Base-by-base conservation (phyloP, 2,888 invertebrate genomes). In the Ophioninae sp. region DNA sequence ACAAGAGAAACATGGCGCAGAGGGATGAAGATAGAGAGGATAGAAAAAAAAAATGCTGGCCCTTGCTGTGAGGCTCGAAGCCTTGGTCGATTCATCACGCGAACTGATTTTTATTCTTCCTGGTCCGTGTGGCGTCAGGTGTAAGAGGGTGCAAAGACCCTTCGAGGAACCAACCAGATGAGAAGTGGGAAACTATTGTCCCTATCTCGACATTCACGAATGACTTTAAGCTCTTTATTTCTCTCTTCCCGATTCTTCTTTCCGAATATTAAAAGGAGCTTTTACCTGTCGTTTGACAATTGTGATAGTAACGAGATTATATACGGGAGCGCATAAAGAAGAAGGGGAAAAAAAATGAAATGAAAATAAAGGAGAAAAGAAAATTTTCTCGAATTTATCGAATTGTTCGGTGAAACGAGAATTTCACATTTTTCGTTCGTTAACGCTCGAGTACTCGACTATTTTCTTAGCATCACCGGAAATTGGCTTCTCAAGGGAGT, bases 401-500 rank as follows among this genome's bases (percentile, higher is more conserved):
- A 69, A 77, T 77, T 78, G 80, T 80, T 81, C 51, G 74, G 41
- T 74, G 56, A 37, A 65, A 61, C 65, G 74, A 77, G 74, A 81
- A 51, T 74, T 83, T 71, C 72, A 64, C 64, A 71, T 64, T 77
- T 80, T 77, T 73, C 77, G 77, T 77, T 77, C 68, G 69, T 64
- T 23, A 71, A 51, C 44, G 20, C 22, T 37, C 22, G 51, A 65
- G 20, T 68, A 77, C 64, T 64, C 71, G 61, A 79, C 67, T 68
- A 17, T 41, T 71, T 78, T 56, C 56, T 71, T 39, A 20, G 71
- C 64, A 74, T 58, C 44, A 17, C 78, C 81, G 81, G 80, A 82
- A 85, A 82, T 82, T 81, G 83, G 59, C 83, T 86, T 87, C 87
- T 87, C 82, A 59, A 81, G 59, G 82, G 58, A 73, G 67, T 59